These are phyloP conservation scores for Diaphora mendica DNA, from an alignment of 2,888 invertebrate species.

Conservation along the genomic window DNA sequence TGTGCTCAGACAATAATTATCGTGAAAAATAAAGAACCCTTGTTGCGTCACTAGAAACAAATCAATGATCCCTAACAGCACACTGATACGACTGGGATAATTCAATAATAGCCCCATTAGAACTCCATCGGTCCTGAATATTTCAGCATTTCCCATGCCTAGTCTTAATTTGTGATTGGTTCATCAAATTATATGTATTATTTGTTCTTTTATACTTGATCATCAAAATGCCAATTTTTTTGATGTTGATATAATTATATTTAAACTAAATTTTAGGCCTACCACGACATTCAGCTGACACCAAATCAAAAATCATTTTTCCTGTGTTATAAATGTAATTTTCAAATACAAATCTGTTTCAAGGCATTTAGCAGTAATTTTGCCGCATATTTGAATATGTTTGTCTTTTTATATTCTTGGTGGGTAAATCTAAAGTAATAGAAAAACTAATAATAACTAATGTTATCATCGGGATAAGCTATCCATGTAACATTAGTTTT, in stretches of 20 bases:
- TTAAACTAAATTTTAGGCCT: not conserved
- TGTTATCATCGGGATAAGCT: not conserved
- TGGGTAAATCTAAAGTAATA: not conserved
- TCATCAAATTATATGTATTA: not conserved
- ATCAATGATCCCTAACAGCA: not conserved
- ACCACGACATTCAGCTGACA: not conserved
- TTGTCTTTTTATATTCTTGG: not conserved
- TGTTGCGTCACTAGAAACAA: not conserved
- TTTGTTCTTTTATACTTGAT: not conserved
- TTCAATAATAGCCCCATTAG: not conserved
- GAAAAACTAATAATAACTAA: not conserved
- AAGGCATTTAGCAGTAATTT: not conserved
- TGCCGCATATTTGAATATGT: not conserved
- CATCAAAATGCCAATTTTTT: not conserved
- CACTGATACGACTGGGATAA: not conserved
- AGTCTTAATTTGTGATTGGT: not conserved
- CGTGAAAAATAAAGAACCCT: not conserved
- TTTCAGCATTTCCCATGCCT: not conserved
- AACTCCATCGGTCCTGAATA: not conserved
- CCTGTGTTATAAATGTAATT: not conserved
- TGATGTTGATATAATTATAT: not conserved
- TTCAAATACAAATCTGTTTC: not conserved
- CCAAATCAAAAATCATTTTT: not conserved
- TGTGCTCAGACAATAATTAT: conserved; percentile 1
- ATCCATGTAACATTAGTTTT: not conserved